Evolutionary conservation across 1,140 invertebrate species (phyloP).

Genomic region (Phenacoccus solenopsis): DNA sequence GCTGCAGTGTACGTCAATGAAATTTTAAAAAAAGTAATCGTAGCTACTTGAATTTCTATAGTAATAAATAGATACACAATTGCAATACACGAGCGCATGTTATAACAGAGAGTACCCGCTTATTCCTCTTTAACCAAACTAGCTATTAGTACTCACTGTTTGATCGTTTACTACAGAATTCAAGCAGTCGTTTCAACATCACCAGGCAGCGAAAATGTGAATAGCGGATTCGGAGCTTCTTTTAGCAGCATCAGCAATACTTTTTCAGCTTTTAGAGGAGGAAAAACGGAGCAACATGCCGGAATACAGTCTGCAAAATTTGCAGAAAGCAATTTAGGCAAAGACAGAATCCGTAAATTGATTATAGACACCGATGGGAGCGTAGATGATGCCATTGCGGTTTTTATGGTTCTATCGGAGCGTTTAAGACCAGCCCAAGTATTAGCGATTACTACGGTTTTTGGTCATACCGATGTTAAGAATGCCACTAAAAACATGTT

Average conservation of each 20-base stretch:
- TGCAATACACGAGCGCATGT: too few relatives aligned
- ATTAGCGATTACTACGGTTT: conserved; percentile 12
- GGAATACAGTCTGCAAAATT: background rate
- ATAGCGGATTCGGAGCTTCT: background rate
- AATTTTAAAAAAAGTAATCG: too few relatives aligned
- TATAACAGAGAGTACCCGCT: too few relatives aligned
- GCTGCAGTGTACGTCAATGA: too few relatives aligned
- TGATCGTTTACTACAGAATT: background rate
- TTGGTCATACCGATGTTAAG: conserved; percentile 4
- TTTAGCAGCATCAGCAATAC: background rate
- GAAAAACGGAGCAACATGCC: background rate
- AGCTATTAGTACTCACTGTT: too few relatives aligned
- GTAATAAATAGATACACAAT: too few relatives aligned
- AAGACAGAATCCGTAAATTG: background rate
- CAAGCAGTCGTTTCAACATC: background rate
- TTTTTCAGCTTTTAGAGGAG: background rate
- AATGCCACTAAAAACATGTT: conserved; percentile 12
- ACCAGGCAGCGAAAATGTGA: background rate
- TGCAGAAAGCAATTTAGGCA: background rate
- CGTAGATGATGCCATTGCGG: conserved; percentile 16
- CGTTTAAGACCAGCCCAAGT: background rate
- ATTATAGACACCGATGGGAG: conserved; percentile 18
- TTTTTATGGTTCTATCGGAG: background rate
- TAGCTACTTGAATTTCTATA: too few relatives aligned
- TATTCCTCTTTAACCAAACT: too few relatives aligned